These are phyloP conservation scores for Orycteropus afer DNA, from an alignment of 2,113 vertebrate species.

Conservation along the genomic window DNA sequence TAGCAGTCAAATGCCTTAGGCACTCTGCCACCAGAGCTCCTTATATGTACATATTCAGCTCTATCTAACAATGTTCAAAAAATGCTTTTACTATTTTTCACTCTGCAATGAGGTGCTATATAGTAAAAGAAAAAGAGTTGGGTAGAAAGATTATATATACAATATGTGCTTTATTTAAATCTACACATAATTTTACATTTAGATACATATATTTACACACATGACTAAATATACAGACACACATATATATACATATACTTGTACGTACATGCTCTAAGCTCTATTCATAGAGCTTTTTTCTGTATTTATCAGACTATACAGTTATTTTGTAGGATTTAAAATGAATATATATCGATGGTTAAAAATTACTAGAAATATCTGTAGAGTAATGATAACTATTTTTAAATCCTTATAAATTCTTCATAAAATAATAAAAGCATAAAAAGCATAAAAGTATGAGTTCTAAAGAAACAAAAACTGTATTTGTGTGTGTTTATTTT, in stretches of 20 bases:
- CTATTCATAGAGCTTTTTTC: not conserved
- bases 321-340: slow-evolving; percentile 12
- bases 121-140: not conserved
- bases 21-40: no score
- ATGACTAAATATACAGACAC: not conserved
- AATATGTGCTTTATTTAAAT: not conserved
- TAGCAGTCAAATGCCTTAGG: no score
- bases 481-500: not conserved
- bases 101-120: not conserved
- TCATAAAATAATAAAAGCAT: slow-evolving; percentile 35
- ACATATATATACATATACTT: not conserved
- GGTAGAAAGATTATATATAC: not conserved
- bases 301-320: not conserved
- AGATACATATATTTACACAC: not conserved
- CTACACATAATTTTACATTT: not conserved
- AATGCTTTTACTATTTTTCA: not conserved
- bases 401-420: not conserved
- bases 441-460: not conserved
- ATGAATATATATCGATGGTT: not conserved
- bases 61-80: not conserved
- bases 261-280: not conserved
- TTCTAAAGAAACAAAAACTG: not conserved
- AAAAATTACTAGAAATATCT: not conserved
- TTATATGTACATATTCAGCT: no score
- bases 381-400: no score